Evolutionary conservation across 1,140 invertebrate genomes (phyloP).

Genomic region (Steinernema khuongi): DNA sequence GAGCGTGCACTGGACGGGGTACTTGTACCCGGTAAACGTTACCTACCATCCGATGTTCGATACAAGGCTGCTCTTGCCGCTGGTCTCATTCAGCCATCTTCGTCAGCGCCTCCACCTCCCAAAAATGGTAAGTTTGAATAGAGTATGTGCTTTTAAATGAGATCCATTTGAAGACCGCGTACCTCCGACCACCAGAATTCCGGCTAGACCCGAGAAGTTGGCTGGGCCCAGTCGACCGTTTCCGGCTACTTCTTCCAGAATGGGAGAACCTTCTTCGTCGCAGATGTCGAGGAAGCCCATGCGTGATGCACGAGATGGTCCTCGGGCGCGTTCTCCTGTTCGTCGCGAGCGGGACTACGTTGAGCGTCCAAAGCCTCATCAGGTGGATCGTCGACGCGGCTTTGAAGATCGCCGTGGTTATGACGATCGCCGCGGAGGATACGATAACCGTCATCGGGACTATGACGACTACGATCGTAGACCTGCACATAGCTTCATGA

Average conservation of each 20-base stretch:
- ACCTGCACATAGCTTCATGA: background rate
- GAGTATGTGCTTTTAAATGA: background rate
- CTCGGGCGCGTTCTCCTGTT: background rate
- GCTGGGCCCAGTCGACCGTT: background rate
- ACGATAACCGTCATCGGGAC: background rate
- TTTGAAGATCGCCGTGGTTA: no score
- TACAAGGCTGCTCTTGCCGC: background rate
- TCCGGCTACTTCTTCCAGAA: background rate
- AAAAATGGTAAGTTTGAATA: background rate
- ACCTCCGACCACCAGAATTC: background rate
- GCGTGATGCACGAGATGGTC: background rate
- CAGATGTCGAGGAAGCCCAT: background rate
- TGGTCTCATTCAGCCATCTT: background rate
- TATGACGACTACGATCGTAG: background rate
- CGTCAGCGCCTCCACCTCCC: background rate
- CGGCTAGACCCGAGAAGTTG: background rate
- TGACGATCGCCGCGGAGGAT: no score
- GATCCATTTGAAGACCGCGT: background rate
- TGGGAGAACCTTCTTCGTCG: background rate
- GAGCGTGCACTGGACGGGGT: background rate
- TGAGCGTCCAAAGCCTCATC: background rate
- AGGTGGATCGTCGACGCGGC: background rate
- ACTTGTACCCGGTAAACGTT: background rate
- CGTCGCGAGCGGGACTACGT: background rate
- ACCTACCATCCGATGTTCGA: background rate